Evolutionary conservation across 1,140 invertebrate species (phyloP), one percentile per base, ranked within the genome.

Genomic region (Steinernema khuongi): DNA sequence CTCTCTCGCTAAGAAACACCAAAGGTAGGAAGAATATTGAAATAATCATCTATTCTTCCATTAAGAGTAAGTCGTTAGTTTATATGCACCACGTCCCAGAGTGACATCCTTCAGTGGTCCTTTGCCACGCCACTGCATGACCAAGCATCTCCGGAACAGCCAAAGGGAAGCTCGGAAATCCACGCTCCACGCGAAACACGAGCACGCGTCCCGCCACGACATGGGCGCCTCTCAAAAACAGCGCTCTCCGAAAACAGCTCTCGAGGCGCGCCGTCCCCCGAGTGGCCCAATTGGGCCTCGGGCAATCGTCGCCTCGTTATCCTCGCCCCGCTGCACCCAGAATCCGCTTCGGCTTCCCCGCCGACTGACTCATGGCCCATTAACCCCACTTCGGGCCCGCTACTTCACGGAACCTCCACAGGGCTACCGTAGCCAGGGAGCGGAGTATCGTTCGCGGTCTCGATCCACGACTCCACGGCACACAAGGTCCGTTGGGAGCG

Each of bases 221-320:
- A 41, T 41, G 7, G 7, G 36, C 36, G 36, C 36, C n/a, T 41
- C 36, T 11, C 36, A n/a, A n/a, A n/a, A n/a, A n/a, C n/a, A n/a
- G 7, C 36, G 36, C 36, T n/a, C 7, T 41, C 36, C 36, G 36
- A 11, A 11, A 7, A n/a, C 7, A 7, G 36, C 36, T 11, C 36
- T 41, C 36, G 7, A n/a, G 36, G 7, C 36, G 36, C n/a, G 36
- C 7, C 19, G 14, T 60, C 50, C 11, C 22, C 26, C 22, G 22
- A 60, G 50, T 60, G 50, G 50, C 50, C 50, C 50, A 60, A 60
- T 60, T 60, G 50, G 50, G 7, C 36, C 36, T 41, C 36, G 36
- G 7, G 50, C 50, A 60, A 60, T 60, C 50, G 50, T 7, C 14
- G 14, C 14, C 7, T 7, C 22, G 50, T 60, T 60, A 60, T 60